Percentiles rank a stretch among this genome's conserved stretches.
Conservation (phyloP, 2,797 vertebrate genomes). For the Labeo calbasu region DNA sequence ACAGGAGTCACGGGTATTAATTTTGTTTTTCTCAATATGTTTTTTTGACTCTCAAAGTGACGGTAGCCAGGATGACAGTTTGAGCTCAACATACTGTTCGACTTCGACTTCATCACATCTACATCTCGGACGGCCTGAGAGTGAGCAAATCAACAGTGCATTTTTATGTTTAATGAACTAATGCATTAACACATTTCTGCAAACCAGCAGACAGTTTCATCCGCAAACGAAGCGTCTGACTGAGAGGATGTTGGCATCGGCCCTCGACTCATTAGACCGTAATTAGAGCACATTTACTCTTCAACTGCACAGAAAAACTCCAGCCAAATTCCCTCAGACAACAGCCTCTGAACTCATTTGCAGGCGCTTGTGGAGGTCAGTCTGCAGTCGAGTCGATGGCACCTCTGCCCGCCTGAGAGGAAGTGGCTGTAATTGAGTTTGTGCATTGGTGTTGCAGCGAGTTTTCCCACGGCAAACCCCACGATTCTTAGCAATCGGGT, state of each 20-base stretch:
- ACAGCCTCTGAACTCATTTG: background rate
- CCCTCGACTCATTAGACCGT: conserved; percentile 14
- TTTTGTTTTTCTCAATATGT: background rate
- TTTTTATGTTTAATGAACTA: background rate
- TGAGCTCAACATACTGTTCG: too few species aligned
- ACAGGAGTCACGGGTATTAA: background rate
- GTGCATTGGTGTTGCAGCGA: background rate
- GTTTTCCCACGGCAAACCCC: conserved; percentile 34
- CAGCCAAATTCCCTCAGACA: conserved; percentile 11
- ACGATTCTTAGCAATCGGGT: conserved; percentile 45
- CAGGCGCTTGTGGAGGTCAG: background rate
- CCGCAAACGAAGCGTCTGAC: background rate
- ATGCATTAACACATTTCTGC: background rate
- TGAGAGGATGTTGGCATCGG: conserved; percentile 1
- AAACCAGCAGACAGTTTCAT: background rate
- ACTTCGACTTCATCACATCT: too few species aligned
- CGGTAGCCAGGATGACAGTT: background rate
- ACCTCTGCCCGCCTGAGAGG: conserved; percentile 5
- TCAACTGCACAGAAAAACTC: background rate
- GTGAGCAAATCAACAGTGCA: background rate
- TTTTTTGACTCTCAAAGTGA: background rate
- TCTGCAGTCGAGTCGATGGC: background rate
- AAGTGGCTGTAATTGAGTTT: conserved; percentile 11
- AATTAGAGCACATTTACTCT: conserved; percentile 16
- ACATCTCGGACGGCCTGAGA: too few species aligned